These are phyloP conservation scores for Ormyrus labotus DNA, from an alignment of 2,888 invertebrate species.

Conservation along the genomic window DNA sequence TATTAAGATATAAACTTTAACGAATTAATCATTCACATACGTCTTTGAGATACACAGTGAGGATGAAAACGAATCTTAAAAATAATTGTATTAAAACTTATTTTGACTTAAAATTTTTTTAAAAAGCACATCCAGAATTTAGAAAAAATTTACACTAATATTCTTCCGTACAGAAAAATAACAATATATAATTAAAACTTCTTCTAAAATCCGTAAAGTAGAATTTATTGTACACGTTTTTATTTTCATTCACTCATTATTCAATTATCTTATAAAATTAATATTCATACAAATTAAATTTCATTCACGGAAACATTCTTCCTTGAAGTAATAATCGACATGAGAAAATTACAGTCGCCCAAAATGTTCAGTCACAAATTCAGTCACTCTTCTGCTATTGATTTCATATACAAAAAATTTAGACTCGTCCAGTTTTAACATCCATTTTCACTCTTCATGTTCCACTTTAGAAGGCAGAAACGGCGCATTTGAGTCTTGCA, in stretches of 20 bases:
- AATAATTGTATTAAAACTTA: too few species aligned
- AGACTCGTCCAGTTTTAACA: slow-evolving; percentile 67
- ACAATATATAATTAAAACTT: too few species aligned
- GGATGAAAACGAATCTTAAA: too few species aligned
- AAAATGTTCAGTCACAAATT: not conserved
- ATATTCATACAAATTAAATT: slow-evolving; percentile 33
- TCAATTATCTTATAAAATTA: slow-evolving; percentile 8
- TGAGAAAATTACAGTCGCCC: slow-evolving; percentile 4
- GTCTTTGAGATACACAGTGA: too few species aligned
- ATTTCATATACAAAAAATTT: slow-evolving; percentile 23
- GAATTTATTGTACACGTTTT: slow-evolving; percentile 19
- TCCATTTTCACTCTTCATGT: slow-evolving; percentile 67
- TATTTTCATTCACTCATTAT: slow-evolving; percentile 19
- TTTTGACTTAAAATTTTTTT: too few species aligned
- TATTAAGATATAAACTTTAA: too few species aligned
- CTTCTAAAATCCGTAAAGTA: too few species aligned
- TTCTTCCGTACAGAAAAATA: too few species aligned
- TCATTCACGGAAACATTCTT: slow-evolving; percentile 28
- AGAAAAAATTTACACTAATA: too few species aligned
- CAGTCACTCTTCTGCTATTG: not conserved
- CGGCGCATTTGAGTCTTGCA: not conserved
- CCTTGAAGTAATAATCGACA: slow-evolving; percentile 21
- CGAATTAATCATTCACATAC: too few species aligned
- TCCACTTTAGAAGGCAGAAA: slow-evolving; percentile 61
- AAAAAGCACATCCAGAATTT: too few species aligned